Evolutionary conservation across 2,113 vertebrate genomes (phyloP).

Genomic region (Phocoena sinus): DNA sequence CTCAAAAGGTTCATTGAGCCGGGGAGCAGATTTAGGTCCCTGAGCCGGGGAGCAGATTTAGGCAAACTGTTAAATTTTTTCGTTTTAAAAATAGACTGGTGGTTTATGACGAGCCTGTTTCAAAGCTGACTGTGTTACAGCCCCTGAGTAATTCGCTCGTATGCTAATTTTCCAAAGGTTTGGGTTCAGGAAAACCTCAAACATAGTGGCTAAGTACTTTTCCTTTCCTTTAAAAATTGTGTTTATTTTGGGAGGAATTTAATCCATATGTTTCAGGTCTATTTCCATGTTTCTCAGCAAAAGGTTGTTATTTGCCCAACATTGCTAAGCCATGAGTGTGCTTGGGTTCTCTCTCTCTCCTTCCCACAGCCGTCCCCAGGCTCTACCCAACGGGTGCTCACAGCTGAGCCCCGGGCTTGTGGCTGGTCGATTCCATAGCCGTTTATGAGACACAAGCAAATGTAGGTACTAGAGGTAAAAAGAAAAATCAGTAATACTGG

Average conservation of each 20-base stretch:
- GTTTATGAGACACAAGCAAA: not conserved
- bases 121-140: not conserved
- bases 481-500: not conserved
- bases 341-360: rapidly evolving
- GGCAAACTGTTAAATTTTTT: not conserved
- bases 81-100: not conserved
- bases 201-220: slow-evolving; percentile 53
- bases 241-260: slow-evolving; percentile 61
- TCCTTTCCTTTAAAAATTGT: slow-evolving; percentile 51
- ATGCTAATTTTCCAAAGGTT: slow-evolving; percentile 50
- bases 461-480: rapidly evolving
- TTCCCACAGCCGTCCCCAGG: rapidly evolving
- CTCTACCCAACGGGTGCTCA: not conserved
- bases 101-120: slow-evolving; percentile 6
- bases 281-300: slow-evolving; percentile 64
- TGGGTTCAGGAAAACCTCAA: slow-evolving; percentile 63
- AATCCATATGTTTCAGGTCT: slow-evolving; percentile 56
- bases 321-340: not conserved
- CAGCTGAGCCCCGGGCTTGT: not conserved
- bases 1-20: not conserved
- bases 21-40: not conserved
- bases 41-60: not conserved
- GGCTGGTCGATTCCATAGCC: not conserved
- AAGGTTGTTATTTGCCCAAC: not conserved
- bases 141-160: not conserved